phyloP scores from a whole-genome alignment of 2,113 vertebrate species.

The Strix uralensis region DNA sequence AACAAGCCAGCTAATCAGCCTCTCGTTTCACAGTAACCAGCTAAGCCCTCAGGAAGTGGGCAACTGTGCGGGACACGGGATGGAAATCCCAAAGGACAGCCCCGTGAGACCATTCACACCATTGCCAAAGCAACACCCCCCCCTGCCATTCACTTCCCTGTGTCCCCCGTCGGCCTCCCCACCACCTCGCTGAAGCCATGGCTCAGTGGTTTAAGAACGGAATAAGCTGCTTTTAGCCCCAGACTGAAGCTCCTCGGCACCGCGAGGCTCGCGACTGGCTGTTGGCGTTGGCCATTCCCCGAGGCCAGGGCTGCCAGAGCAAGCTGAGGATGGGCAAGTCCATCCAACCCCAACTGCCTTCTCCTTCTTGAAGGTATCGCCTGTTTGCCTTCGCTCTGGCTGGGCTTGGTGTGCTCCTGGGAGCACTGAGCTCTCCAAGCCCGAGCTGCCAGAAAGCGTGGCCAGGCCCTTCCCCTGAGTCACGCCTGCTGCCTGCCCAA shows the following conservation, averaged over 20 bases:
- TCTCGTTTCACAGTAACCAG: too few relatives aligned
- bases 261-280: background rate
- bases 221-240: background rate
- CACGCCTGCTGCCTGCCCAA: background rate
- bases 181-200: background rate
- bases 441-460: background rate
- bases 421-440: background rate
- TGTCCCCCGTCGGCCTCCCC: background rate
- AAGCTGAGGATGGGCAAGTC: background rate
- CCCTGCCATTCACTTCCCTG: too few relatives aligned
- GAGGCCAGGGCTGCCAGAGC: background rate
- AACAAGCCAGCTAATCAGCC: too few relatives aligned
- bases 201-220: background rate
- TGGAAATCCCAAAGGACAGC: background rate
- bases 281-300: background rate
- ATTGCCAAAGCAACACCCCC: background rate
- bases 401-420: accelerated
- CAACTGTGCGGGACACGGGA: too few relatives aligned
- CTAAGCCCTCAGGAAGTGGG: accelerated
- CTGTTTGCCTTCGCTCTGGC: background rate
- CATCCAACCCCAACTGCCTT: background rate
- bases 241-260: background rate
- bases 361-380: background rate
- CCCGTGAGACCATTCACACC: background rate
- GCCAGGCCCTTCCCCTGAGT: background rate